Base-by-base conservation (phyloP, 2,797 vertebrate genomes). In the Phoxinus dragarum region DNA sequence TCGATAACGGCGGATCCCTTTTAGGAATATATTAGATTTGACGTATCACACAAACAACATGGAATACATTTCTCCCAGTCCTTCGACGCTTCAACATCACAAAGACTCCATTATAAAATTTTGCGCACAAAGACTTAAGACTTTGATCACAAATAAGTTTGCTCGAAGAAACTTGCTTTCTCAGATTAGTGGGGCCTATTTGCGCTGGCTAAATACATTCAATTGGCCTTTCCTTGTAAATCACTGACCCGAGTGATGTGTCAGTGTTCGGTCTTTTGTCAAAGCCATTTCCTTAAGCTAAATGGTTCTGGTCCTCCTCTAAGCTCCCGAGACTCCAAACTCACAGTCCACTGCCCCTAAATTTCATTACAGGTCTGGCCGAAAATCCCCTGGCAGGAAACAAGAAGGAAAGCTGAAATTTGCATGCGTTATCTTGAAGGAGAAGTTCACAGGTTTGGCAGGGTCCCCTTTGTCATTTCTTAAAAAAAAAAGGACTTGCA, bases 301-400 rank as follows among this genome's bases (percentile, higher is more conserved):
- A 89, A 89, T 88, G 86, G 87, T 80, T 84, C 85, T 86, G 85
- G 89, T 87, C 59, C 67, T 69, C 61, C 89, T 79, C 87, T 86
- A 88, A 88, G 80, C 87, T 86, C 77, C 78, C 71, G 83, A 77
- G 52, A 86, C 89, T 86, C 89, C 36, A 52, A 73, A 86, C 92
- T 94, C 91, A 94, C 93, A 95, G 93, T 94, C 92, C 91, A 93
- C 91, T 91, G 93, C 88, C 91, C 95, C 89, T 88, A 92, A 94
- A 95, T 94, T 94, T 92, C 92, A 89, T 93, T 90, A 86, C 91
- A 92, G 93, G 95, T 93, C 92, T 91, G 88, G 90, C 88, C 42
- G 76, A 93, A 94, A 94, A 93, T 93, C 94, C 93, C 92, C 92
- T 90, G 91, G 91, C 93, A 91, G 91, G 85, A 92, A 87, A 86